These are phyloP conservation scores for Elaphurus davidianus DNA, from an alignment of 2,113 vertebrate species.

Conservation along the genomic window DNA sequence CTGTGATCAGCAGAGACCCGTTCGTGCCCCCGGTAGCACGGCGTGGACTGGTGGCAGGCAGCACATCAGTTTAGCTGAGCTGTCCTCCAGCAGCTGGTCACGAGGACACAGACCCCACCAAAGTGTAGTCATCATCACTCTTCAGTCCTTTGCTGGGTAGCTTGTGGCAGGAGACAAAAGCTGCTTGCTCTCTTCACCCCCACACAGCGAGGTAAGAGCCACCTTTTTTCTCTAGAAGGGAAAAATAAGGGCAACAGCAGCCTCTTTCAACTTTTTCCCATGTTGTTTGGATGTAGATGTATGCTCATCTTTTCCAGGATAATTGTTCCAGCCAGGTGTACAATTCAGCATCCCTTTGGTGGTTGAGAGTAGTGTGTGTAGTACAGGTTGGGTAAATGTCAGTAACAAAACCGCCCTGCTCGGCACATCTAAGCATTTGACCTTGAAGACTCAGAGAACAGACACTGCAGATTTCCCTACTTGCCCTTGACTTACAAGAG, in stretches of 20 bases:
- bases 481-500: slow-evolving; percentile 54
- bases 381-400: background rate
- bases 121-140: background rate
- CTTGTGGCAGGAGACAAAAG: slow-evolving; percentile 40
- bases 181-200: slow-evolving; percentile 1
- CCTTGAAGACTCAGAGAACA: slow-evolving; percentile 50
- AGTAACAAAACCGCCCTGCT: background rate
- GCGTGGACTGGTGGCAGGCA: slow-evolving; percentile 25
- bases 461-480: slow-evolving; percentile 20
- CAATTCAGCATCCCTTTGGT: background rate
- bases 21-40: background rate
- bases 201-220: slow-evolving; percentile 39
- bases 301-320: background rate
- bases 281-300: background rate
- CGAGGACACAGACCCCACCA: slow-evolving; percentile 5
- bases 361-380: background rate
- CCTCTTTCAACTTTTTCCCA: background rate
- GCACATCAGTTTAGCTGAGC: slow-evolving; percentile 48
- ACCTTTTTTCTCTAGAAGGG: background rate
- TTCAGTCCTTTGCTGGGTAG: background rate
- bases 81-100: slow-evolving; percentile 28
- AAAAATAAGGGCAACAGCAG: background rate
- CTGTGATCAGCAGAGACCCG: slow-evolving; percentile 49
- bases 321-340: background rate
- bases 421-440: slow-evolving; percentile 39